Base-by-base conservation (phyloP, 1,140 invertebrate species). In the Chironomus tepperi region DNA sequence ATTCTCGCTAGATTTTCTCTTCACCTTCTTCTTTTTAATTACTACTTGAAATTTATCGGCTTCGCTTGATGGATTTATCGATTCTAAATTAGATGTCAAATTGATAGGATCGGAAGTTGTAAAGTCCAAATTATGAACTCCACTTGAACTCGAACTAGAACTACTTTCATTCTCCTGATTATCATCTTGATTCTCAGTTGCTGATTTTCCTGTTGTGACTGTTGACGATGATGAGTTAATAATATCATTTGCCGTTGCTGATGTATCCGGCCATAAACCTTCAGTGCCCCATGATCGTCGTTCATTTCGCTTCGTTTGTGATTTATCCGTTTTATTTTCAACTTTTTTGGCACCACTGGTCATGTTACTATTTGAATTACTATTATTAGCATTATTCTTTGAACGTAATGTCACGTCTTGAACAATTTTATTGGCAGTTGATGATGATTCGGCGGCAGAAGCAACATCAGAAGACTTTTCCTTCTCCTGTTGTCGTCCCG, bases 11-110 rank as follows among this genome's bases (percentile, higher is more conserved):
- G 79, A 77, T 12, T 81, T 84, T 1, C 86, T 83, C 81, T 90
- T 90, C 77, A 86, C 87, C 76, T 89, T 89, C 78, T 89, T 89
- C 79, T 89, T 89, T 76, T 90, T 90, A 2, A 88, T 89, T 15
- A 90, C 89, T 42, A 89, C 86, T 77, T 88, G 84, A 78, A 90
- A 90, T 72, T 90, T 89, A 0, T 83, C 82, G 8, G 82, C 82
- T 77, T 85, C 84, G n/a, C 81, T 77, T 70, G 16, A 19, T 8
- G 65, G 8, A 19, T 70, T 70, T 9, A 70, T 70, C 5, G 47
- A 57, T 57, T 57, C 47, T 1, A 57, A 70, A 70, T 70, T 70
- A 34, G 24, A 34, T 18, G 65, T 21, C 19, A 18, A 70, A 70
- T 70, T 70, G 7, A 19, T 18, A 21, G 16, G 1, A 10, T 70